phyloP scores from a whole-genome alignment of 2,113 vertebrate species.

The Bos indicus region DNA sequence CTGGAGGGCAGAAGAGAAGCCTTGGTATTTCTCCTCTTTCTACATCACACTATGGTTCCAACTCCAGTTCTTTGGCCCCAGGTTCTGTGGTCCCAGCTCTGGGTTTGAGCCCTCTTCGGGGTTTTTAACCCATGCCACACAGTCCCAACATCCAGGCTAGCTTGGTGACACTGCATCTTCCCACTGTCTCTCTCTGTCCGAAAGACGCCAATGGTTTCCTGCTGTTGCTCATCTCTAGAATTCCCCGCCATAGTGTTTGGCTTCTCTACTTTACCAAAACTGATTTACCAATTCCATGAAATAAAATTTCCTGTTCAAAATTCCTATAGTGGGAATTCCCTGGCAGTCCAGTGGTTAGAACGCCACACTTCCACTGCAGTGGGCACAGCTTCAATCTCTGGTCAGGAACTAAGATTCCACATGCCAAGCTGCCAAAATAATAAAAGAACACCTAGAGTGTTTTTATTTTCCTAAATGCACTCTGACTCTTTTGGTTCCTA shows the following conservation, averaged over 20 bases:
- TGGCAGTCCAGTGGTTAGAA: neutral
- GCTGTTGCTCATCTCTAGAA: neutral
- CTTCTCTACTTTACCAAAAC: neutral
- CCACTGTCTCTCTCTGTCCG: neutral
- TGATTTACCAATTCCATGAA: neutral
- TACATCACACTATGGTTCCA: neutral
- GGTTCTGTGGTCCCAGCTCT: neutral
- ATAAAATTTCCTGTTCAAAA: neutral
- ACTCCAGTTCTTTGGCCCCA: neutral
- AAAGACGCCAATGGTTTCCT: neutral
- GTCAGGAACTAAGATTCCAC: neutral
- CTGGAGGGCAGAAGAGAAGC: neutral
- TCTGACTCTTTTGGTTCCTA: neutral
- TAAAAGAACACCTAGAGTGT: neutral
- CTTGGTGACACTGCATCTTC: neutral
- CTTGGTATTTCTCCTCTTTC: neutral
- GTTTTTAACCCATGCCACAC: neutral
- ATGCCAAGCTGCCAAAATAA: neutral
- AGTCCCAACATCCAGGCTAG: neutral
- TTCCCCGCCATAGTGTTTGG: neutral
- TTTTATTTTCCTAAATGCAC: neutral
- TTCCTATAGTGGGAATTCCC: neutral
- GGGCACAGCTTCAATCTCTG: neutral
- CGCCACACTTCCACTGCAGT: neutral
- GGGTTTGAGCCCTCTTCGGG: neutral